phyloP scores from a whole-genome alignment of 2,888 invertebrate genomes.

The Clitarchus hookeri region DNA sequence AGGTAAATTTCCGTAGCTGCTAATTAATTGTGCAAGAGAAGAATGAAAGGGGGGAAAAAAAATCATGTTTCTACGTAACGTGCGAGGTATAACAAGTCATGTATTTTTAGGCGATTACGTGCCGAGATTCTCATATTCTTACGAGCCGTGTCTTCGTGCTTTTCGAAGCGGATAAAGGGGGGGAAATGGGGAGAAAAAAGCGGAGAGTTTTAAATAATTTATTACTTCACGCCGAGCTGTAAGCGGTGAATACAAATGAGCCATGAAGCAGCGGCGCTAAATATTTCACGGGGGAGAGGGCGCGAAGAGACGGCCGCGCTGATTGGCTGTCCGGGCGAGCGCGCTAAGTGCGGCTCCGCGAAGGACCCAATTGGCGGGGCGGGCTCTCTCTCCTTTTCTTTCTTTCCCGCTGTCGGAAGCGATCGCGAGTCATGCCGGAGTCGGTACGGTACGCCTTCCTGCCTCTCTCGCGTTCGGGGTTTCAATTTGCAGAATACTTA shows the following conservation, averaged over 20 bases:
- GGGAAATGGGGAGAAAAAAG: neutral
- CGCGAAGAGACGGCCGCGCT: neutral
- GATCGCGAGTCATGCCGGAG: too few species aligned
- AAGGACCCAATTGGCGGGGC: neutral
- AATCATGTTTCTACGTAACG: neutral
- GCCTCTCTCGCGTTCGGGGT: too few species aligned
- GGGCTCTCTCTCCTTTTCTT: neutral
- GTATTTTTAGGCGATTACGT: slow-evolving; percentile 4
- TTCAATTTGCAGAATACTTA: too few species aligned
- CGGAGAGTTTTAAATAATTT: slow-evolving; percentile 3
- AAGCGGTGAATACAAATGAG: slow-evolving; percentile 10
- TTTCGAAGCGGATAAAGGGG: neutral
- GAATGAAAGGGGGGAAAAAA: neutral
- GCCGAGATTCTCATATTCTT: neutral
- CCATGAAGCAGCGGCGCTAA: slow-evolving; percentile 7
- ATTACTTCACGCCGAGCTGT: slow-evolving; percentile 14
- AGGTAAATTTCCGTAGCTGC: neutral
- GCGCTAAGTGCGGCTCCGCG: neutral
- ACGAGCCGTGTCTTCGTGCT: neutral
- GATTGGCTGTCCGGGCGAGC: neutral
- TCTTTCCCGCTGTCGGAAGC: too few species aligned
- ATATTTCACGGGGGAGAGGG: neutral
- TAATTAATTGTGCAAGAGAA: neutral
- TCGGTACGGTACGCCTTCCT: too few species aligned
- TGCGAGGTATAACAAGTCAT: slow-evolving; percentile 7